phyloP scores from a whole-genome alignment of 2,888 invertebrate genomes.

The Scaptodrosophila latifasciaeformis region DNA sequence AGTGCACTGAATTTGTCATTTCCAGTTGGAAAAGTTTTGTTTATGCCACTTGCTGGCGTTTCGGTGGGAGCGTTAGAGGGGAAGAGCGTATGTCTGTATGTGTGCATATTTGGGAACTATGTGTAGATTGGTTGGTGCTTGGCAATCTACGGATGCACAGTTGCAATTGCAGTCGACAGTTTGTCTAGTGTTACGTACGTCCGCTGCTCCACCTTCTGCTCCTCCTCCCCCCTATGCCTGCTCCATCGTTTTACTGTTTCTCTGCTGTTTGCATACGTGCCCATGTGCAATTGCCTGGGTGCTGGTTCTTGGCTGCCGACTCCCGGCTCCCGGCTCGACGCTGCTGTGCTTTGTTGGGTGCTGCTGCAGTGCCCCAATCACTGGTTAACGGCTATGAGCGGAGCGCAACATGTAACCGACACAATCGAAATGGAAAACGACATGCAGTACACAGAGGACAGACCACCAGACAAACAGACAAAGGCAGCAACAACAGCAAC shows the following conservation, averaged over 20 bases:
- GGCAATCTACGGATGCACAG: too few species aligned
- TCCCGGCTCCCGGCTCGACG: too few species aligned
- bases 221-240: too few species aligned
- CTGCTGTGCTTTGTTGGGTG: too few species aligned
- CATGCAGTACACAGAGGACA: conserved; percentile 45
- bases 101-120: too few species aligned
- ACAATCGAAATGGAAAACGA: conserved; percentile 68
- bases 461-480: conserved; percentile 5
- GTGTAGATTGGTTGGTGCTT: too few species aligned
- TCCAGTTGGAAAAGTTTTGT: conserved; percentile 23
- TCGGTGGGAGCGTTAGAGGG: too few species aligned
- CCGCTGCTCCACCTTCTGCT: not conserved
- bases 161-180: conserved; percentile 49
- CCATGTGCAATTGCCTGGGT: conserved; percentile 63
- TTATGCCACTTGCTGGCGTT: conserved; percentile 31
- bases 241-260: not conserved
- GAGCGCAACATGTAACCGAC: conserved; percentile 61
- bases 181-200: conserved; percentile 40
- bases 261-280: conserved; percentile 62
- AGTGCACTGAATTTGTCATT: conserved; percentile 49
- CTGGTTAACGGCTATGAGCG: conserved; percentile 27
- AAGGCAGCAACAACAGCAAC: conserved; percentile 21
- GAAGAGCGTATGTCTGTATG: too few species aligned
- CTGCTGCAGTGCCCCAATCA: conserved; percentile 27
- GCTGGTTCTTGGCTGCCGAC: conserved; percentile 14